Evolutionary conservation across 2,113 vertebrate genomes (phyloP), one percentile per base, ranked within the genome.

Genomic region (Odocoileus virginianus): DNA sequence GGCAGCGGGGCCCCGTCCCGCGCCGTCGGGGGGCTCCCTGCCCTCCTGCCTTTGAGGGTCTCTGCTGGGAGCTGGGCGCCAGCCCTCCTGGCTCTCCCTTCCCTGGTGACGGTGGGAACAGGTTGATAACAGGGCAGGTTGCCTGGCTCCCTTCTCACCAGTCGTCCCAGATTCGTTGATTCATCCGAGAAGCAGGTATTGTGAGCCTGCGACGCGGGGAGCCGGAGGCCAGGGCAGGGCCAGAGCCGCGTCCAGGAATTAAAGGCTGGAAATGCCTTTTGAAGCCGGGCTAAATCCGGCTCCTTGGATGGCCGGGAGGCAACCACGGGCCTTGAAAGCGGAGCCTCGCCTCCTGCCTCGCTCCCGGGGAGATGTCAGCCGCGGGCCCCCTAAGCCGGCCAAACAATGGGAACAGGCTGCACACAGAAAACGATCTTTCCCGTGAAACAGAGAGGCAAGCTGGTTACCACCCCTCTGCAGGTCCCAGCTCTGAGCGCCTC

Each of bases 401-500:
- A 1, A 10, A n/a, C 2, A 5, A 16, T 1, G 30, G 7, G 50
- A 6, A 1, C 36, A 15, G 12, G 0, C 5, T 7, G 7, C 52
- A 40, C 16, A 30, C 0, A 0, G n/a, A 83, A 33, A 23, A 16
- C 16, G 7, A 23, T 5, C 28, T 47, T 10, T 57, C 52, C 21
- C n/a, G 33, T 1, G 14, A 10, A 50, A 25, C 21, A 13, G 78
- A 74, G 30, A 12, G 8, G 45, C 47, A 11, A 36, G 76, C 57
- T 3, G 47, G 47, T 7, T 13, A 2, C 28, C 7, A 0, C 11
- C 23, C n/a, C 10, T 4, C 19, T 3, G 25, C 1, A 13, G 6
- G 1, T 0, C 2, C n/a, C 23, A 27, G 30, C 27, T 40, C 11
- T 0, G 30, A 89, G 47, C 0, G 0, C 23, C 19, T 1, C 0